Conservation (phyloP, 2,113 vertebrate genomes). For the Miniopterus natalensis region DNA sequence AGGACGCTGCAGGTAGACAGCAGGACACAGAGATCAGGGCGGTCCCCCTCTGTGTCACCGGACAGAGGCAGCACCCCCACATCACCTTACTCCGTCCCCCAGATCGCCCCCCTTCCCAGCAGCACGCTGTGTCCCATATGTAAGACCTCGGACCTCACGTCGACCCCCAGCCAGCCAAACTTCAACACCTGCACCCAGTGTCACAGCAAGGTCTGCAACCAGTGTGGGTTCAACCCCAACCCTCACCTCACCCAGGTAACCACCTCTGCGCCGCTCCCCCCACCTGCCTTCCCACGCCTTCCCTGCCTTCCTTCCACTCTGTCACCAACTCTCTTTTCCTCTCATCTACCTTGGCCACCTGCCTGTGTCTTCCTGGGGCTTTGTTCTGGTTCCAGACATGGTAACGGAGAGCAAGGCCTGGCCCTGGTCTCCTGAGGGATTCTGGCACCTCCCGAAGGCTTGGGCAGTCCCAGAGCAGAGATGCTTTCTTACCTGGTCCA, state of each 20-base stretch:
- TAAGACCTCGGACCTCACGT: conserved; percentile 97
- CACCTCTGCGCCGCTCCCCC: neutral
- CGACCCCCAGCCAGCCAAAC: conserved; percentile 93
- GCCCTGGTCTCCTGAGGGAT: neutral
- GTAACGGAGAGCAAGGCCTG: neutral
- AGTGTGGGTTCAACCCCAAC: conserved; percentile 99
- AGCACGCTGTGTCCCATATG: conserved; percentile 98
- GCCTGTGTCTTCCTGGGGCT: neutral
- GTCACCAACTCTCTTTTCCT: neutral
- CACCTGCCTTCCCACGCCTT: neutral
- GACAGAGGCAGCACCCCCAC: conserved; percentile 95
- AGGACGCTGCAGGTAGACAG: conserved; percentile 89
- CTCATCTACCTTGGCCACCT: neutral
- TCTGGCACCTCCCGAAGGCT: neutral
- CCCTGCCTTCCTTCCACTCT: neutral
- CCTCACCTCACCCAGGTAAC: conserved; percentile 98
- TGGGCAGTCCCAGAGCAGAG: neutral
- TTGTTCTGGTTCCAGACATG: neutral
- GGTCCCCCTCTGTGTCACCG: conserved; percentile 92
- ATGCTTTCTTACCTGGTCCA: neutral
- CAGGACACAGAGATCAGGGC: conserved; percentile 87
- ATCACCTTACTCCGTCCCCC: conserved; percentile 97
- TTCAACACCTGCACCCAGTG: conserved; percentile 98
- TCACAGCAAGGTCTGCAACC: conserved; percentile 96
- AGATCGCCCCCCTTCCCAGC: conserved; percentile 98